phyloP scores from a whole-genome alignment of 2,797 vertebrate genomes.

The Valencia hispanica region DNA sequence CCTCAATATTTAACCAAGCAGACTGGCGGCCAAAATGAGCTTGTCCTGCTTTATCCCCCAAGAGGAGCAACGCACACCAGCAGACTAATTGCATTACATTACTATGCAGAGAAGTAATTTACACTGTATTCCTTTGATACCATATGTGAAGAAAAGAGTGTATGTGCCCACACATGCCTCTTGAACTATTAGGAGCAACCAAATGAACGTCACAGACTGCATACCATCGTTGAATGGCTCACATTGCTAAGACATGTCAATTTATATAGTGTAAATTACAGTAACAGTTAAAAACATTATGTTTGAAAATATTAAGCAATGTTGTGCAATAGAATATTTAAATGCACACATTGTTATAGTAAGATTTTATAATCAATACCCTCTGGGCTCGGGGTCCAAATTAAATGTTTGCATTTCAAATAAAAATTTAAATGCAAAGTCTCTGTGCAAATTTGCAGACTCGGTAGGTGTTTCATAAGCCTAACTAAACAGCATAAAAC shows the following conservation, averaged over 20 bases:
- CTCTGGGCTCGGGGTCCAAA: constrained; percentile 37
- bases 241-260: not conserved
- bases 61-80: constrained; percentile 31
- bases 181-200: constrained; percentile 6
- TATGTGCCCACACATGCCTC: constrained; percentile 19
- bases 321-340: constrained; percentile 13
- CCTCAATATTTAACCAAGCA: constrained; percentile 69
- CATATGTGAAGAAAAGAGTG: constrained; percentile 9
- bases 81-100: constrained; percentile 58
- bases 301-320: constrained; percentile 12
- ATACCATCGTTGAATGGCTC: not conserved
- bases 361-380: constrained; percentile 54
- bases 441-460: constrained; percentile 54
- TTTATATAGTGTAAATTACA: constrained; percentile 18
- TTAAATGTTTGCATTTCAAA: constrained; percentile 63
- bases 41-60: constrained; percentile 55
- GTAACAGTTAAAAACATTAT: not conserved
- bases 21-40: constrained; percentile 43
- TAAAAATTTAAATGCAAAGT: constrained; percentile 57
- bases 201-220: not conserved
- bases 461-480: constrained; percentile 19
- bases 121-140: constrained; percentile 48
- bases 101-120: constrained; percentile 54
- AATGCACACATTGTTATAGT: constrained; percentile 24
- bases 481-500: constrained; percentile 34